Conservation (phyloP, 2,888 invertebrate species). For the Anthrax anthrax region DNA sequence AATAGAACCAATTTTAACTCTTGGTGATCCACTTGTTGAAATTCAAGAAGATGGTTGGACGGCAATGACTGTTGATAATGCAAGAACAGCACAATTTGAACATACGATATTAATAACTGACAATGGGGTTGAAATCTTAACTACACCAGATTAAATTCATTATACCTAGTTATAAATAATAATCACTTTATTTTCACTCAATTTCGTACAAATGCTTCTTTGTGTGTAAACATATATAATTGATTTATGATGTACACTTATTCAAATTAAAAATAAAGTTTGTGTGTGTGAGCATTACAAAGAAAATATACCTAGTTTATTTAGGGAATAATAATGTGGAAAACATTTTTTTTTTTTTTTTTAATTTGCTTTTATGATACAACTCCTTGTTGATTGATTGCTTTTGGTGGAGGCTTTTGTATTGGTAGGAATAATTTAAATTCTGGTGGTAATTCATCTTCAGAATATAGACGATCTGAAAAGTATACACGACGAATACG, state of each 20-base stretch:
- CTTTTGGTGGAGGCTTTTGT: constrained; percentile 43
- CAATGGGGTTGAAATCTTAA: constrained; percentile 64
- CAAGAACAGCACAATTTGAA: constrained; percentile 80
- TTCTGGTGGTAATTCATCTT: constrained; percentile 87
- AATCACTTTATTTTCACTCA: no score
- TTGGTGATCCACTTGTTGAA: constrained; percentile 51
- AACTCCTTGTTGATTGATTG: constrained; percentile 13
- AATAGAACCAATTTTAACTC: constrained; percentile 76
- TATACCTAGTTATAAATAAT: no score
- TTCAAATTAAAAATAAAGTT: no score
- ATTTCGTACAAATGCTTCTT: no score
- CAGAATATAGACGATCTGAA: constrained; percentile 76
- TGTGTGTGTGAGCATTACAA: no score
- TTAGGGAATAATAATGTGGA: neutral
- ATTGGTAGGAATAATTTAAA: constrained; percentile 91
- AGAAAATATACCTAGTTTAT: no score
- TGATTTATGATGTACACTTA: no score
- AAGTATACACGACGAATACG: constrained; percentile 88
- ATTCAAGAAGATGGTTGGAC: constrained; percentile 88
- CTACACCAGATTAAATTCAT: constrained; percentile 28
- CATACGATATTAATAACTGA: constrained; percentile 79
- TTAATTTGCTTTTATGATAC: neutral
- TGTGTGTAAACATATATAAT: no score
- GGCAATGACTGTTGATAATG: constrained; percentile 63
- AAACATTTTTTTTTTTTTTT: neutral